These are phyloP conservation scores for Globodera rostochiensis DNA, from an alignment of 1,140 invertebrate species.

Conservation along the genomic window DNA sequence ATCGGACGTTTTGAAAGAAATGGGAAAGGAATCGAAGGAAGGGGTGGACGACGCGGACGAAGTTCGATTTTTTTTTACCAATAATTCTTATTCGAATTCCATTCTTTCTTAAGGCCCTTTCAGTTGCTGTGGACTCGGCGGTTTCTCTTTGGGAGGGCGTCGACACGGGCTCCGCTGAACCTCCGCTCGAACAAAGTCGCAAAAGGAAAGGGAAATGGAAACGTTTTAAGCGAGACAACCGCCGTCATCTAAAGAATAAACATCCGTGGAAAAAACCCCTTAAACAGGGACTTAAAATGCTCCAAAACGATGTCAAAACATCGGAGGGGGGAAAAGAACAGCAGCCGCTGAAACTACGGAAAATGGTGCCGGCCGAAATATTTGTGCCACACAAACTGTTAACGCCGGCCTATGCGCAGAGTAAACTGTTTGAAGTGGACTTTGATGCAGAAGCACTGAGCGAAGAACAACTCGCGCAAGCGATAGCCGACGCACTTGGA, in stretches of 20 bases:
- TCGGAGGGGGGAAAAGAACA: background rate
- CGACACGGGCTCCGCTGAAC: slow-evolving; percentile 22
- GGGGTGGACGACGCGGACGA: background rate
- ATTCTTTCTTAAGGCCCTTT: background rate
- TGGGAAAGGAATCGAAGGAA: too few species aligned
- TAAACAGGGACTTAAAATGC: slow-evolving; percentile 5
- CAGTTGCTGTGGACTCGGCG: background rate
- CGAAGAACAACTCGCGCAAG: slow-evolving; percentile 21
- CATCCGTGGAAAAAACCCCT: slow-evolving; percentile 1
- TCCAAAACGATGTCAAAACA: slow-evolving; percentile 1
- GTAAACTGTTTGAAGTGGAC: slow-evolving; percentile 13
- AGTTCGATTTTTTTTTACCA: background rate
- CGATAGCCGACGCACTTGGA: slow-evolving; percentile 37
- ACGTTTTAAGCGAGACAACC: background rate
- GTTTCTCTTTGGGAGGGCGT: slow-evolving; percentile 13
- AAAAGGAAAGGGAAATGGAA: slow-evolving; percentile 10
- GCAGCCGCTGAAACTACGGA: background rate
- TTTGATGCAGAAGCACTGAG: slow-evolving; percentile 21
- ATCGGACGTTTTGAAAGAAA: background rate
- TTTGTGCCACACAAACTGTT: slow-evolving; percentile 28
- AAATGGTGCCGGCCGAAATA: slow-evolving; percentile 18
- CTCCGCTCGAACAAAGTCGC: background rate
- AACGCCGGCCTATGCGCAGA: slow-evolving; percentile 21
- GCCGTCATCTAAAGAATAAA: background rate
- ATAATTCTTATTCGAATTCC: background rate